phyloP scores from a whole-genome alignment of 2,888 invertebrate genomes.

The Listrodromus nycthemerus region DNA sequence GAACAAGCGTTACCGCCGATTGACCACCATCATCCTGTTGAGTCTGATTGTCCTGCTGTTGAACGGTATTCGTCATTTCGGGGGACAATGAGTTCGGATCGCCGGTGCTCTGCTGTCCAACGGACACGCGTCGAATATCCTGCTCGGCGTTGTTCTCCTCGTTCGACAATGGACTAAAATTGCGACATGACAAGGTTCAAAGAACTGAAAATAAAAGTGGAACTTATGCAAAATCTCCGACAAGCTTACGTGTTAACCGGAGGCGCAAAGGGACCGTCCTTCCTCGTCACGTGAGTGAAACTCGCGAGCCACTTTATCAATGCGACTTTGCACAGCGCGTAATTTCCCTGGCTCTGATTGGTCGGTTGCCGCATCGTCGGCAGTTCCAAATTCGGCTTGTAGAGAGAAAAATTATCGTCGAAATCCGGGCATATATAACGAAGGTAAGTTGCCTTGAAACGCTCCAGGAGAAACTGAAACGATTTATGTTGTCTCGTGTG shows the following conservation, averaged over 20 bases:
- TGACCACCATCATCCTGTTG: slow-evolving; percentile 82
- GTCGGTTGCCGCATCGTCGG: slow-evolving; percentile 90
- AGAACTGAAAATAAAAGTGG: not conserved
- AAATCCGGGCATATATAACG: slow-evolving; percentile 96
- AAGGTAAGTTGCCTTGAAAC: slow-evolving; percentile 95
- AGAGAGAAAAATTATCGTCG: slow-evolving; percentile 91
- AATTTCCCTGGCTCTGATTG: slow-evolving; percentile 85
- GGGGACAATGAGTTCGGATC: slow-evolving; percentile 79
- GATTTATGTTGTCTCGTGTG: slow-evolving; percentile 92
- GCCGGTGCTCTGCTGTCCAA: slow-evolving; percentile 80
- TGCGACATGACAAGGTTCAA: not conserved
- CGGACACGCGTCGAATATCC: slow-evolving; percentile 83
- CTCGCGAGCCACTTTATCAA: slow-evolving; percentile 96
- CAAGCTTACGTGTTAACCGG: slow-evolving; percentile 78
- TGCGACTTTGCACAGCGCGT: slow-evolving; percentile 91
- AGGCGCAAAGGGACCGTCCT: slow-evolving; percentile 84
- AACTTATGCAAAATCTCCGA: not conserved
- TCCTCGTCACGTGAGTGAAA: slow-evolving; percentile 92
- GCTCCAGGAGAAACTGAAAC: slow-evolving; percentile 96
- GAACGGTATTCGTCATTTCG: slow-evolving; percentile 72
- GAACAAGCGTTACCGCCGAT: slow-evolving; percentile 89
- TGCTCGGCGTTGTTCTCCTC: slow-evolving; percentile 83
- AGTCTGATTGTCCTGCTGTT: slow-evolving; percentile 76
- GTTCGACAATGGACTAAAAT: slow-evolving; percentile 81
- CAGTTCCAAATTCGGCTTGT: slow-evolving; percentile 92